phyloP scores from a whole-genome alignment of 2,113 vertebrate species.

The Lathamus discolor region DNA sequence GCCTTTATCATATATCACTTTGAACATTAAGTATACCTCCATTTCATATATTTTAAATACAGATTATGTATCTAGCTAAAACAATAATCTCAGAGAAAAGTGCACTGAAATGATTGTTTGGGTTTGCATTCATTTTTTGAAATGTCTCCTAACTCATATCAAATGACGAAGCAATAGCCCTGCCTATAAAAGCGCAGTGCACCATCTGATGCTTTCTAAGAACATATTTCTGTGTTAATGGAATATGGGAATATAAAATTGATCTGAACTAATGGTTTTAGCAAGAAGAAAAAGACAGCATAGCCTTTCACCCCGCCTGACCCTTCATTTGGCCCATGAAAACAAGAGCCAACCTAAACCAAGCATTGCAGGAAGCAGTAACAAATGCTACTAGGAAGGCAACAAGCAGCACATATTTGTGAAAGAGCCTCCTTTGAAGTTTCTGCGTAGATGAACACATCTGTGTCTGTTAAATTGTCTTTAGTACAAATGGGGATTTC shows the following conservation, averaged over 20 bases:
- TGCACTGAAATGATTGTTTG: constrained; percentile 23
- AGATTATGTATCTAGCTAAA: constrained; percentile 53
- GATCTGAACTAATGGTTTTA: background rate
- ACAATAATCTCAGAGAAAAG: constrained; percentile 31
- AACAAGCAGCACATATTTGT: background rate
- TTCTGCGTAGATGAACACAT: background rate
- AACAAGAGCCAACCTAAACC: background rate
- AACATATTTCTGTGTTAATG: background rate
- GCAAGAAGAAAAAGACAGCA: background rate
- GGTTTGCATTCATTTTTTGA: constrained; percentile 16
- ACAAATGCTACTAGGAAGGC: background rate
- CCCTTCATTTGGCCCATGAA: background rate
- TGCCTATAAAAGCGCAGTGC: background rate
- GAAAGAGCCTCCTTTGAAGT: constrained; percentile 19
- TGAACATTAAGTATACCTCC: constrained; percentile 66
- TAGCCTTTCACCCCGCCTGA: background rate
- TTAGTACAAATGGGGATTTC: constrained; percentile 14
- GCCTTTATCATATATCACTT: constrained; percentile 74
- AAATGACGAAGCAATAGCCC: constrained; percentile 17
- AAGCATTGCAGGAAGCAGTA: background rate
- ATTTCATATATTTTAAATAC: constrained; percentile 72
- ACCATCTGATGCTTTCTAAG: background rate
- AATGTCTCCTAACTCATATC: constrained; percentile 20
- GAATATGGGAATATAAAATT: background rate
- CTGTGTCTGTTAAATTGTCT: background rate